Evolutionary conservation across 1,140 invertebrate genomes (phyloP), one percentile per base, ranked within the genome.

Genomic region (Aphis craccivora): DNA sequence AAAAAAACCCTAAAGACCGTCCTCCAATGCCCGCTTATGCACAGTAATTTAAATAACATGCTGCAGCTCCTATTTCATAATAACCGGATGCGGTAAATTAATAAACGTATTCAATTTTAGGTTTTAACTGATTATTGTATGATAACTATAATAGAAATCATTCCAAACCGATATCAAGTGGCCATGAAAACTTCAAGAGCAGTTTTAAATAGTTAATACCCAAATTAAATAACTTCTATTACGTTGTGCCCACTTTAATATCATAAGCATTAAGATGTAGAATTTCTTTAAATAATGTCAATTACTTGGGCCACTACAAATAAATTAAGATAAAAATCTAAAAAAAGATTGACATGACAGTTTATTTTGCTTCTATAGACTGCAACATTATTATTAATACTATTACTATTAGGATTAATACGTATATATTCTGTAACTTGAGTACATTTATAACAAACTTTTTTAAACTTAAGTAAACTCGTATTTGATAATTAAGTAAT

Each of bases 21-120:
- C 30, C 30, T 48, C 30, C 45, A 18, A 43, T 30, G 23, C 22
- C 22, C 84, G 84, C 40, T 30, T 30, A 30, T 84, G 81, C 37
- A 48, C 86, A 14, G 25, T 7, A 1, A 48, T 87, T 48, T 51
- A 53, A 88, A 88, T 51, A 88, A 14, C 18, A 11, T 53, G n/a
- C 35, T 37, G 86, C 14, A 48, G 86, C 45, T 51, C 25, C 14
- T n/a, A 37, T 43, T 86, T n/a, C 35, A 84, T 45, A 48, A 88
- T 51, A 51, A 88, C 86, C 86, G 86, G 86, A 88, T 48, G 48
- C 20, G 86, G 18, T 51, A 20, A 88, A 51, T 88, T 88, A 51
- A 88, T 37, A 88, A 87, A 88, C 30, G 45, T 51, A 88, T 88
- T 88, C 48, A 88, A 88, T 88, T 88, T 67, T 67, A 30, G 60